Percentiles rank a stretch among this genome's conserved stretches.
phyloP scores from a whole-genome alignment of 2,113 vertebrate species.

The Struthidea cinerea region DNA sequence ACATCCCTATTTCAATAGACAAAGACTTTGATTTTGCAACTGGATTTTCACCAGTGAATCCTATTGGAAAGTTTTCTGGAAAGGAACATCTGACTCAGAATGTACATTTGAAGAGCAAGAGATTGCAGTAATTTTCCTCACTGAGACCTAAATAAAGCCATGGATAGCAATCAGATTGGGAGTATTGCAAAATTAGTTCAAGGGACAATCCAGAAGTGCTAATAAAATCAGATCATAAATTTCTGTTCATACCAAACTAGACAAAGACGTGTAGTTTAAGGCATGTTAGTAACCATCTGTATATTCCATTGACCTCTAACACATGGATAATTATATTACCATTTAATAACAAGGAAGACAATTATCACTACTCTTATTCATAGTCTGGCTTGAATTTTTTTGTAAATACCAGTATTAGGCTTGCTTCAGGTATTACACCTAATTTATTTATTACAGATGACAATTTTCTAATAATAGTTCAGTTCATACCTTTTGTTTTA shows the following conservation, averaged over 20 bases:
- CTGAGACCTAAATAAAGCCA: background rate
- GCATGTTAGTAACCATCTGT: background rate
- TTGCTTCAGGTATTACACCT: background rate
- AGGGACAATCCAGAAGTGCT: background rate
- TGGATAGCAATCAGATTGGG: background rate
- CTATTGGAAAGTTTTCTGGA: background rate
- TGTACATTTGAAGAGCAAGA: background rate
- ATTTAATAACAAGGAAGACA: background rate
- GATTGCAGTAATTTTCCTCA: background rate
- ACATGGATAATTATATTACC: background rate
- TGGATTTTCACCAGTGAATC: background rate
- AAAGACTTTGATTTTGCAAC: background rate
- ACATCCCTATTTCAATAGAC: background rate
- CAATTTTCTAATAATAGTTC: background rate
- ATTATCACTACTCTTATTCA: background rate
- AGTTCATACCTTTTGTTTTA: background rate
- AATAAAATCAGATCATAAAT: background rate
- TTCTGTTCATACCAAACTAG: background rate
- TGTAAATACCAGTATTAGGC: background rate
- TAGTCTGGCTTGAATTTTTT: background rate
- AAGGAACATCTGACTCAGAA: background rate
- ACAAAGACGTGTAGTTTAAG: background rate
- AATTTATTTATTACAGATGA: background rate
- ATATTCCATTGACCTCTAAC: background rate
- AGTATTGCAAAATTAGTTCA: background rate